Evolutionary conservation across 2,888 invertebrate genomes (phyloP), one percentile per base, ranked within the genome.

Genomic region (Clunio marinus): DNA sequence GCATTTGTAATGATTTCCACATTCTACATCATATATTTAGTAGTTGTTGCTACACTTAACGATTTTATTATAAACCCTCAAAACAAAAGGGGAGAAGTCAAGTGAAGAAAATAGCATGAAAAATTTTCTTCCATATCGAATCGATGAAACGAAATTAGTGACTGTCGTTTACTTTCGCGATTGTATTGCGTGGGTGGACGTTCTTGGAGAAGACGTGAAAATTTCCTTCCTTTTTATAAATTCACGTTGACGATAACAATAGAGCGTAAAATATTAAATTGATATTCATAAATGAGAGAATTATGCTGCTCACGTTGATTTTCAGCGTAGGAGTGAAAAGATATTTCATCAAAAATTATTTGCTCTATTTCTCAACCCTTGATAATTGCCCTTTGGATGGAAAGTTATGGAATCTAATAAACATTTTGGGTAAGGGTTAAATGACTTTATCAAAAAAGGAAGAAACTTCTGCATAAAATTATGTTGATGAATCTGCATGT

Each of bases 21-120:
- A 51, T 51, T 22, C n/a, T 22, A 57, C 5, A 7, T 32, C 32
- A 7, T 4, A 32, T 32, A 10, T 32, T 7, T 13, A n/a, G 27
- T 57, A 57, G 25, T 57, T 57, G 57, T 57, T 57, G 57, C 57
- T 57, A 57, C 57, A 27, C 25, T 57, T 57, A 57, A 57, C 57
- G 57, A 57, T 57, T 57, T 27, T 57, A 57, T 57, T 25, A 57
- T 57, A 57, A 57, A 57, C 25, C 4, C 57, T 13, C 2, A 57
- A n/a, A 57, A 24, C 25, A 25, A 45, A 32, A 13, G 51, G 51
- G 51, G 20, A 3, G 51, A 51, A 22, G 20, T 20, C 51, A 22
- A 45, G 4, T 4, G 45, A 45, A 4, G 45, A 15, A 17, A 51
- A 51, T 3, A 51, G 22, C n/a, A 13, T 51, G 51, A 22, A 51